phyloP scores from a whole-genome alignment of 2,888 invertebrate genomes.

The Cetonia aurata region DNA sequence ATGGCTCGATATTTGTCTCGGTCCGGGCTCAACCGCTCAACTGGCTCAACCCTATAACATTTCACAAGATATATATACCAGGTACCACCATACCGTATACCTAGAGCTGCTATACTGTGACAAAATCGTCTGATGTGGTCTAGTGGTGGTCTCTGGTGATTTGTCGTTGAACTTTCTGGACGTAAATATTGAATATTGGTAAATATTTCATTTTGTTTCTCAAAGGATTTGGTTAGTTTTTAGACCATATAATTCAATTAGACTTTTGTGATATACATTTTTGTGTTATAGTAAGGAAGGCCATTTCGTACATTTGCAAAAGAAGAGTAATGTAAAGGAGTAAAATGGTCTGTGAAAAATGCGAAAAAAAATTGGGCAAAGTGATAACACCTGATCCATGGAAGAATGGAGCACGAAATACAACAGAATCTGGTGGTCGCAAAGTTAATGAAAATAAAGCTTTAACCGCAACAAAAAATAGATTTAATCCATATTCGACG shows the following conservation, averaged over 20 bases:
- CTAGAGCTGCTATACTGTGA: too few relatives aligned
- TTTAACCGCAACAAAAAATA: conserved; percentile 83
- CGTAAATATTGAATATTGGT: too few relatives aligned
- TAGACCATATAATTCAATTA: too few relatives aligned
- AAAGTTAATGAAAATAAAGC: conserved; percentile 97
- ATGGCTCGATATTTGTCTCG: too few relatives aligned
- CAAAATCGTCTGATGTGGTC: too few relatives aligned
- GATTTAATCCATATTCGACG: conserved; percentile 86
- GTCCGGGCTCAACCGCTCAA: too few relatives aligned
- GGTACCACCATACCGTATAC: too few relatives aligned
- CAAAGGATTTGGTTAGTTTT: background rate
- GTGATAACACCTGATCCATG: conserved; percentile 97
- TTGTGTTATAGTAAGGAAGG: too few relatives aligned
- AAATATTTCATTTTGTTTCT: background rate
- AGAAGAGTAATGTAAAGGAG: background rate
- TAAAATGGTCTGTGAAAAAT: conserved; percentile 90
- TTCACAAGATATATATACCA: too few relatives aligned
- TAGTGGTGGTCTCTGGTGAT: too few relatives aligned
- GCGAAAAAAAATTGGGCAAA: conserved; percentile 91
- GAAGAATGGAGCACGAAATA: conserved; percentile 93
- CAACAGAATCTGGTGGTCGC: conserved; percentile 89
- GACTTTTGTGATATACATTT: background rate
- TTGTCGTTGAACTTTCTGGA: too few relatives aligned
- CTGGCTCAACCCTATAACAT: too few relatives aligned
- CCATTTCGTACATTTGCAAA: background rate